Conservation (phyloP, 2,888 invertebrate genomes). For the Prenolepis imparis region DNA sequence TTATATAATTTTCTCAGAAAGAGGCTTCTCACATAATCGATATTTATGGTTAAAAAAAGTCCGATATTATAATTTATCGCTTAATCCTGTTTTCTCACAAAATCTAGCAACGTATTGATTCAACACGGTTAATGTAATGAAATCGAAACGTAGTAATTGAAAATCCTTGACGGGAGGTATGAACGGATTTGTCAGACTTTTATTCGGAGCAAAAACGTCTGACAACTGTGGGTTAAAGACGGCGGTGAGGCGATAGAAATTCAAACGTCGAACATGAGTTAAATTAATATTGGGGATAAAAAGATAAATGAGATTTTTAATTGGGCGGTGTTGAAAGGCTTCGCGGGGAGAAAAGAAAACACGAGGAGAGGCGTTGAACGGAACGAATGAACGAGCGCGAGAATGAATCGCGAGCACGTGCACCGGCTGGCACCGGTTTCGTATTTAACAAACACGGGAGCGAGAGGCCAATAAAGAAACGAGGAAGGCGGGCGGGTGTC, state of each 20-base stretch:
- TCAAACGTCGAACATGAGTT: slow-evolving; percentile 39
- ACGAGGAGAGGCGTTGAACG: slow-evolving; percentile 8
- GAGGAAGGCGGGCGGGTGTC: background rate
- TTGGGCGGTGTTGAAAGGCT: slow-evolving; percentile 68
- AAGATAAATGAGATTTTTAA: slow-evolving; percentile 70
- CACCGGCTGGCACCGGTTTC: slow-evolving; percentile 9
- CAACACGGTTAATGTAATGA: background rate
- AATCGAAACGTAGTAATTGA: background rate
- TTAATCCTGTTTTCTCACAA: background rate
- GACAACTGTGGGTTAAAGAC: background rate
- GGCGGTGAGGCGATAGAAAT: slow-evolving; percentile 62
- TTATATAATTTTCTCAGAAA: background rate
- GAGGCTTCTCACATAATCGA: background rate
- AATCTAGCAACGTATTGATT: background rate
- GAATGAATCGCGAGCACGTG: slow-evolving; percentile 42
- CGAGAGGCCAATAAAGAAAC: slow-evolving; percentile 37
- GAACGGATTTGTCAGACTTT: slow-evolving; percentile 3
- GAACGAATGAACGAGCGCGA: slow-evolving; percentile 15
- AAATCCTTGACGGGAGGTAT: background rate
- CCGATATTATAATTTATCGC: background rate
- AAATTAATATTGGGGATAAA: slow-evolving; percentile 65
- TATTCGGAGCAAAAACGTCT: background rate
- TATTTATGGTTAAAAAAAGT: slow-evolving; percentile 16
- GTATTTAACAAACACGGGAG: slow-evolving; percentile 48
- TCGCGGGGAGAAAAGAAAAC: slow-evolving; percentile 10